A percentile compares a stretch with the other conserved stretches of the same genome.
phyloP scores from a whole-genome alignment of 64 coral and sea anemone genomes.

The Actinia equina region DNA sequence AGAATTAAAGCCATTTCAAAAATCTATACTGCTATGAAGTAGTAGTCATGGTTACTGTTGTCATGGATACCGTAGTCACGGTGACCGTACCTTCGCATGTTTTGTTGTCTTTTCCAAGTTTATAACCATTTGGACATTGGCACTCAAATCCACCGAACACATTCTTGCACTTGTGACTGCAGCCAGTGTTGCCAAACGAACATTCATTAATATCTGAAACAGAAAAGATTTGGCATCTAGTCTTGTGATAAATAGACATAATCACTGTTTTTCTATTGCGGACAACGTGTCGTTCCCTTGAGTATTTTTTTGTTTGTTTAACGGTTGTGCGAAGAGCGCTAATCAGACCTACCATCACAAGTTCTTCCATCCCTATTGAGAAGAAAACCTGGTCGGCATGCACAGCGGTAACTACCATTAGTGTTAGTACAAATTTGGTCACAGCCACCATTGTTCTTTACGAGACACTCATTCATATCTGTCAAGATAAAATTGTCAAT shows the following conservation, averaged over 20 bases:
- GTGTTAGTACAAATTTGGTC: slow-evolving; percentile 47
- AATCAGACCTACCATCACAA: slow-evolving; percentile 20
- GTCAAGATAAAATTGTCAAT: background rate
- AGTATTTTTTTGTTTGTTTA: no score
- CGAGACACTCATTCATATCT: slow-evolving; percentile 54
- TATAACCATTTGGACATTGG: slow-evolving; percentile 61
- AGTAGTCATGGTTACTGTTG: background rate
- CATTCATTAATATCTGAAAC: slow-evolving; percentile 85
- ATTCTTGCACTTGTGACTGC: slow-evolving; percentile 69
- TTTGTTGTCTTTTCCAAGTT: slow-evolving; percentile 31
- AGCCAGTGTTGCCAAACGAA: slow-evolving; percentile 58
- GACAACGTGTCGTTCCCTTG: no score
- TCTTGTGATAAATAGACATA: background rate
- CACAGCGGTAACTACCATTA: slow-evolving; percentile 44
- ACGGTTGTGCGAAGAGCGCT: background rate
- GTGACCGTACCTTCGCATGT: slow-evolving; percentile 58
- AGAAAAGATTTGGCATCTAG: background rate
- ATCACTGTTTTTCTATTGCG: no score
- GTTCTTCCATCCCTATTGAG: slow-evolving; percentile 25
- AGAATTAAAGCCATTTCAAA: background rate
- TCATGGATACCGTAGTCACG: background rate
- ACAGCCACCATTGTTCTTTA: slow-evolving; percentile 38
- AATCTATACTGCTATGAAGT: background rate
- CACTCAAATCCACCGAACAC: slow-evolving; percentile 52
- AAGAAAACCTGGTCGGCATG: slow-evolving; percentile 38